Base-by-base conservation (phyloP, 2,888 invertebrate genomes). In the Xylota sylvarum region DNA sequence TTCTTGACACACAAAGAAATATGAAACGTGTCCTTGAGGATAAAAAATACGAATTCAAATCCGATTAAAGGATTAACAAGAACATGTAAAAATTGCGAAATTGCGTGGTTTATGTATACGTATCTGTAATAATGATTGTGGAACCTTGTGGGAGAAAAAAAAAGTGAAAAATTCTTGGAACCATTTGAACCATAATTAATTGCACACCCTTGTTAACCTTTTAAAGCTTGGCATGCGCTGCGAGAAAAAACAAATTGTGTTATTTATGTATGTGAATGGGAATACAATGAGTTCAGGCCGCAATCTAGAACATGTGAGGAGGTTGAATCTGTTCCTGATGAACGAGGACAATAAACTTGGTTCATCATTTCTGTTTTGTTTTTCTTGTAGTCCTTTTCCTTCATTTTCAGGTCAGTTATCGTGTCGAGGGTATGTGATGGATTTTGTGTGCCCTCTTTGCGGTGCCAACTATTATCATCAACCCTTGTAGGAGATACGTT, bases 381-480 rank as follows among this genome's bases (percentile, higher is more conserved):
- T 58, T 48, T 43, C 30, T 37, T 65, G n/a, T 46, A 40, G 56
- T 73, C 48, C 35, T 82, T 82, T 82, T 43, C 37, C 48, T 67
- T 73, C 73, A 73, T 62, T 86, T 82, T 40, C 77, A 86, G 86
- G 82, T 86, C 85, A 86, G 82, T 73, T 65, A 74, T 74, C 55
- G 60, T 60, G 46, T 77, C 73, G 82, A 86, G 82, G 72, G 62
- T 60, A 67, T 82, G n/a, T n/a, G 82, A 82, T 86, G 82, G 67
- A 78, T 82, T 65, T 12, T 69, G 86, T 69, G 86, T 69, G 37
- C 77, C 72, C 62, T 62, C 78, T 78, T 67, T 77, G 70, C 52
- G 65, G 67, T 80, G 81, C 76, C 76, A 85, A 72, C 85, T 85
- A 62, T 67, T 73, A 60, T 55, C 14, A 43, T 35, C 1, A 9